Base-by-base conservation (phyloP, 2,797 vertebrate genomes). In the Helarctos malayanus region DNA sequence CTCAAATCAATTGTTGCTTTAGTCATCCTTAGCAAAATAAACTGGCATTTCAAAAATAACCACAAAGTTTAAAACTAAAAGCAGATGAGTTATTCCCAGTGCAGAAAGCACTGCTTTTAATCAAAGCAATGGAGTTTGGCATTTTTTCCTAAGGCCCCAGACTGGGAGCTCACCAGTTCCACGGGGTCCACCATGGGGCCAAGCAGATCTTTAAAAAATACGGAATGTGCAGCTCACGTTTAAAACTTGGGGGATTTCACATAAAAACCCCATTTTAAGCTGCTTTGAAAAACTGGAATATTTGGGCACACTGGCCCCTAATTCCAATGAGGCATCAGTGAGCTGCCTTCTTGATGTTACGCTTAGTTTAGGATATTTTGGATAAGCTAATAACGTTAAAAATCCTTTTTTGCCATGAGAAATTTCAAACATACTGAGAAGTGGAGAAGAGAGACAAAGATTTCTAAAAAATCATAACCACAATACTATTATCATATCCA, bases 31-130 rank as follows among this genome's bases (percentile, higher is more conserved):
- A 52, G 49, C 41, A 59, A 76, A 87, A 65, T 54, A 59, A 86
- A 91, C 47, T 18, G 18, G 7, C 35, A 3, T 75, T 90, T 80
- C 80, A 47, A 38, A 85, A 96, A 85, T 73, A 90, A 54, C 56
- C 75, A 25, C 27, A 23, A 68, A 47, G 45, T 18, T 61, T 68
- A 35, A 69, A 78, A 45, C 79, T 69, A 52, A 89, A 61, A 76
- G 13, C n/a, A 38, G 90, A 61, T 2, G 12, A 41, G 49, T 84
- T 61, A 79, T 54, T 89, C 45, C 69, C 52, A 19, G 29, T 2
- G 52, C 73, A 41, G 59, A 69, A 85, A 85, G 35, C 27, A 9
- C 2, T 35, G 63, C 61, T 61, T 78, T 15, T 45, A 49, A 41
- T 78, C 29, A 57, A 69, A 68, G 57, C 38, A 16, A 21, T 41